Evolutionary conservation across 2,113 vertebrate genomes (phyloP), one percentile per base, ranked within the genome.

Genomic region (Lagopus muta): DNA sequence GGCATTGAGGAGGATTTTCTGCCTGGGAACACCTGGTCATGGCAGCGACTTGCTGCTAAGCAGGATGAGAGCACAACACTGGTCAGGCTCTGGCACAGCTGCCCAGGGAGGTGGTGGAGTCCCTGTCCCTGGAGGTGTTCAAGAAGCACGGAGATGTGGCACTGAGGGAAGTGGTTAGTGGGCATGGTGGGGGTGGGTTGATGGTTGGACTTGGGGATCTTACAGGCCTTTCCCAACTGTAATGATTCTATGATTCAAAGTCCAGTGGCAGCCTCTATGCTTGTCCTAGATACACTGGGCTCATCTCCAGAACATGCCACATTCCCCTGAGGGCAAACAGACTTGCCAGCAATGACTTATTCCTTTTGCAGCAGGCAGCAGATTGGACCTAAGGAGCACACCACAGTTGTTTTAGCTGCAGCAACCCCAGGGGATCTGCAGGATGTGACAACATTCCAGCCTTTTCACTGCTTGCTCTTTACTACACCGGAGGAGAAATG

Each of bases 301-400:
- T 70, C 38, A 5, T 20, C 32, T 42, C 17, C 55, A 62, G 88
- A 11, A 65, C 50, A n/a, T 82, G 58, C 67, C 30, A 1, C 1
- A 18, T 28, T 36, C 66, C 62, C 83, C 34, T 6, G 34, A 52
- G 58, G 50, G 32, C 32, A 48, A 25, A 64, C 4, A 36, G 61
- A 22, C 36, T 20, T 30, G 42, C 25, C 48, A 9, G 19, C 1
- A 6, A 50, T 36, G 27, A 38, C 30, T 50, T 12, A 73, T 60
- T 95, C 66, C 50, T 57, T 4, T 0, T 45, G 55, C 70, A 16
- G 14, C 38, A 82, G 77, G 55, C 88, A 86, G 58, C 88, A 93
- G 89, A 90, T 84, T 72, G 83, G 69, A 91, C 34, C 47, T 45
- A 77, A 89, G 65, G 22, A 72, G 25, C 57, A 90, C 88, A 92